Base-by-base conservation (phyloP, 1,140 invertebrate genomes). In the Polyergus mexicanus region DNA sequence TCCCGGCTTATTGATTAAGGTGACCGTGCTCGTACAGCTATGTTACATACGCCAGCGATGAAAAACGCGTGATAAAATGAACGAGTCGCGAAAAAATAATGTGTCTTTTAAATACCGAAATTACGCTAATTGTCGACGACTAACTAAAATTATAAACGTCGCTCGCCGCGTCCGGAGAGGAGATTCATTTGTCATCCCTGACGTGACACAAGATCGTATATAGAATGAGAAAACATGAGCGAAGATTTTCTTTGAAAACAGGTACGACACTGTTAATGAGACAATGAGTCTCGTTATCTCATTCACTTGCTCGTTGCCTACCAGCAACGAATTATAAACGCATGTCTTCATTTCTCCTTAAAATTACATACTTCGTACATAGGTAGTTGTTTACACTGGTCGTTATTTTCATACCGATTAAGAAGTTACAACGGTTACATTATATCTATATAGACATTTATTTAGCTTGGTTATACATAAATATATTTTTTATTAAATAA, bases 1-100 rank as follows among this genome's bases (percentile, higher is more conserved):
- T 90, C 56, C 71, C 62, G 35, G 60, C 72, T 88, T 90, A 91
- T 91, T 87, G 89, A 91, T 90, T 87, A 71, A 35, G 25, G 41
- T 65, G 77, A 72, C 63, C 35, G 62, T 38, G 54, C 13, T 65
- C 54, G 44, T 65, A 54, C 41, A 28, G 28, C 7, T 47, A 47
- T 28, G 71, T 89, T 88, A 78, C 77, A 85, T 76, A 78, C 81
- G 71, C 58, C 81, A 81, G 19, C 72, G 35, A 32, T 81, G 22
- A 85, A 54, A 32, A 81, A 65, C 85, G 85, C 41, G 88, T 83
- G 83, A 89, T 86, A 85, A 88, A 56, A n/a, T 22, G 56, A 41
- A 81, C 62, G 35, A 35, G 47, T 69, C 16, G 41, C 25, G 66
- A 58, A 89, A 85, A 69, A 80, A 80, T 81, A 78, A 71, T 62